Evolutionary conservation across 2,113 vertebrate species (phyloP), one percentile per base, ranked within the genome.

Genomic region (Hippocampus mohnikei): DNA sequence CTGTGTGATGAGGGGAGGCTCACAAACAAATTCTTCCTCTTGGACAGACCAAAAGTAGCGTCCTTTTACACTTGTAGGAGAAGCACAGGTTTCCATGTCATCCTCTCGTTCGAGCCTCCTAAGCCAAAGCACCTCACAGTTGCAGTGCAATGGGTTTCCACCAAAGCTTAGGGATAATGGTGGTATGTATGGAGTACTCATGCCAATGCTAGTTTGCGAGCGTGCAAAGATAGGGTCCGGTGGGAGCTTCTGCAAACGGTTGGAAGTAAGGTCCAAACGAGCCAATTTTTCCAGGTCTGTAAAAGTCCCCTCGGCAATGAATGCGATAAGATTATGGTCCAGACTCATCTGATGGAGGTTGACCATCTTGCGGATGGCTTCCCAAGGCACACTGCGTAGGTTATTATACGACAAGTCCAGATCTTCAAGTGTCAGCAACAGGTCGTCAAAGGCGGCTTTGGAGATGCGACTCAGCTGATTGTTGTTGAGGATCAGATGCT

Each of bases 371-470:
- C 95, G 91, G 81, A 99, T 90, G 7, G 95, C 93, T 50, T 94
- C 95, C 96, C 97, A 99, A 71, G 97, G 96, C 83, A 98, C 92
- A 40, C 92, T 92, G 9, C 84, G 93, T 55, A 99, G 92, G 84
- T 98, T 98, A 89, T 98, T 99, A 67, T 98, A 99, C 11, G 97
- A 98, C 79, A 99, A 94, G 85, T 99, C 97, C 83, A 99, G 87
- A 77, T 99, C 97, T 82, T 99, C 97, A 60, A 99, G 66, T 0
- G 97, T 98, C 72, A 94, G 81, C 78, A 96, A 85, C 83, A 95
- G 91, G 73, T 99, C 97, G 69, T 98, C 96, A 67, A 99, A 97
- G 74, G 94, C 92, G 56, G 93, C 88, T 1, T 95, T 91, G 2
- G 94, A 93, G 61, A 99, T 94, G 63, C 75, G 88, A 23, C 77